Evolutionary conservation across 2,113 vertebrate genomes (phyloP), one percentile per base, ranked within the genome.

Genomic region (Manacus vitellinus): DNA sequence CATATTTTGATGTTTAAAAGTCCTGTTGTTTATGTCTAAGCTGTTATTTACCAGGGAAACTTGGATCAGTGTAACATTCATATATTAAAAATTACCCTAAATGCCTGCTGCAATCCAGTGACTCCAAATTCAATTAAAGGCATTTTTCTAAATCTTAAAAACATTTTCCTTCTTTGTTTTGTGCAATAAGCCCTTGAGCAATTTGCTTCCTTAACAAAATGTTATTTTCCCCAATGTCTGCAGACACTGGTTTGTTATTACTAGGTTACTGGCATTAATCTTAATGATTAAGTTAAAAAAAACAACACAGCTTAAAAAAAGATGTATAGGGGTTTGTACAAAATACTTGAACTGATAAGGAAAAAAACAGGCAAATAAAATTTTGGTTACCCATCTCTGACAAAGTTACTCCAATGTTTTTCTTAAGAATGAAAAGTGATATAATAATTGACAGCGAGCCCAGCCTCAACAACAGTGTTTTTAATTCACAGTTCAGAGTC

Each of bases 71-170:
- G 72, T 74, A 86, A 77, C 61, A 46, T 81, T 93, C 68, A 86
- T 95, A 88, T 55, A 95, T 91, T 89, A 92, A 96, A 95, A 95
- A 94, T 75, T 96, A 87, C 61, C 47, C 65, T 81, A 96, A 95
- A 96, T 75, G 70, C 55, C 75, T 82, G 51, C 75, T 90, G 72
- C 82, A 96, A 83, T 18, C 5, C 68, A 96, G 47, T 80, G 49
- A 77, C 54, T 94, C 30, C 66, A 90, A 95, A 93, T 88, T 94
- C 61, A 93, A 80, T 94, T 93, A 92, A 95, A 92, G 72, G 15
- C 67, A 88, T 88, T 85, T 92, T 93, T 75, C 67, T 86, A 63
- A 74, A 62, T 71, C 67, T 79, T 75, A 70, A 83, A 93, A 94
- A 89, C 84, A 85, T 56, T 93, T 94, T 95, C 65, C 63, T 90